A percentile compares a stretch with the other conserved stretches of the same genome.
Conservation (phyloP, 1,140 invertebrate species). For the Leptinotarsa lineolata region DNA sequence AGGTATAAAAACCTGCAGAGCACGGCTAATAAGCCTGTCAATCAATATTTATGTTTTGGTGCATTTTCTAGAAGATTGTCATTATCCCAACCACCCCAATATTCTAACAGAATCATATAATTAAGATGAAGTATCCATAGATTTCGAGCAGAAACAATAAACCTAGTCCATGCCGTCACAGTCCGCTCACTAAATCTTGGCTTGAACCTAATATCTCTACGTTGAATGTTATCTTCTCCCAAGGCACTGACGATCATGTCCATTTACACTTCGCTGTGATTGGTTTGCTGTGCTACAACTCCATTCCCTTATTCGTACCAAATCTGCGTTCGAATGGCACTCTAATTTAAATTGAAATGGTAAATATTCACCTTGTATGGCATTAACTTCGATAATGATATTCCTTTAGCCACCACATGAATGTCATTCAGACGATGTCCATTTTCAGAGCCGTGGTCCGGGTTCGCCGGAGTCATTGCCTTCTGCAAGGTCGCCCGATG, state of each 20-base stretch:
- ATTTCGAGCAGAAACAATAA: no score
- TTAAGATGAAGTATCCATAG: no score
- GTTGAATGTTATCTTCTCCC: no score
- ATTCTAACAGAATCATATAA: no score
- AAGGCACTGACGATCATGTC: not conserved
- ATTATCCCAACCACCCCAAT: no score
- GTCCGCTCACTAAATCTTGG: no score
- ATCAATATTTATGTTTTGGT: no score
- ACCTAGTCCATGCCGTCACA: no score
- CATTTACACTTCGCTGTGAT: not conserved
- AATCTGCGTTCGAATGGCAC: slow-evolving; percentile 7
- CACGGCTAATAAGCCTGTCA: no score
- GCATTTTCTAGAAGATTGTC: no score
- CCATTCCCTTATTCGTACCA: not conserved
- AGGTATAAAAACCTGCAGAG: no score
- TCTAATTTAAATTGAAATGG: slow-evolving; percentile 9
- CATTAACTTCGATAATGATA: not conserved
- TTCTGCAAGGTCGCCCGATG: not conserved
- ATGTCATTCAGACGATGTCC: slow-evolving; percentile 7
- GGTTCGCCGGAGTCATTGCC: not conserved
- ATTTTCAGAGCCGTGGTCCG: not conserved
- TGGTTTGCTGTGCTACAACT: not conserved
- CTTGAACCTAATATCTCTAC: no score
- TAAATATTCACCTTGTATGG: slow-evolving; percentile 3
- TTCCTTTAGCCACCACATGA: not conserved